Percentiles rank a stretch among this genome's conserved stretches.
Evolutionary conservation across 2,113 vertebrate genomes (phyloP).

Genomic region (Manacus vitellinus): DNA sequence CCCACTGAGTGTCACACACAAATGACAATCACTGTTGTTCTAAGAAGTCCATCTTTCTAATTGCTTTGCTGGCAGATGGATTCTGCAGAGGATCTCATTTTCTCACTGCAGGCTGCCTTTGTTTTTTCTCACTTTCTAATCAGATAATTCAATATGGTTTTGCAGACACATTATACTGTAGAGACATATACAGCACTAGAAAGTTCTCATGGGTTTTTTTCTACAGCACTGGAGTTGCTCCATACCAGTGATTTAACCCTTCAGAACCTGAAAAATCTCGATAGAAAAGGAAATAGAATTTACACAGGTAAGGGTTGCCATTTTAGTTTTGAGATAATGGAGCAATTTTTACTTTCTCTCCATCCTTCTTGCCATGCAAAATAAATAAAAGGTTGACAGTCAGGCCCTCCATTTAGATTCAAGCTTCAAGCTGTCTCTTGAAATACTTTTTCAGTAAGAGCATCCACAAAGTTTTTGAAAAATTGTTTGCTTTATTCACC

Average conservation of each 20-base stretch:
- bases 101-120: slow-evolving; percentile 28
- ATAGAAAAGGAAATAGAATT: slow-evolving; percentile 12
- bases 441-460: slow-evolving; percentile 39
- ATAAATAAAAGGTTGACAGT: not conserved
- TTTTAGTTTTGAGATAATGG: slow-evolving; percentile 37
- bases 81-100: slow-evolving; percentile 8
- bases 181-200: not conserved
- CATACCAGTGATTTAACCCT: not conserved
- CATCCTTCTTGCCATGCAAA: not conserved
- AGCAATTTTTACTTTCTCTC: not conserved
- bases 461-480: slow-evolving; percentile 55
- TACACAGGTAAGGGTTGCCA: not conserved
- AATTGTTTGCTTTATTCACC: slow-evolving; percentile 60
- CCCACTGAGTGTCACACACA: not conserved
- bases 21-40: not conserved
- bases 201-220: not conserved
- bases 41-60: not conserved
- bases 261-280: not conserved
- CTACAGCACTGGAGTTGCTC: not conserved
- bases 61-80: slow-evolving; percentile 23
- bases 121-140: not conserved
- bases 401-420: not conserved
- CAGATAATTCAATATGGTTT: slow-evolving; percentile 15
- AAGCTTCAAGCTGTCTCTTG: not conserved
- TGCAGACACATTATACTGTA: not conserved